Conservation (phyloP, 1,140 invertebrate species). For the Ceratina australensis region DNA sequence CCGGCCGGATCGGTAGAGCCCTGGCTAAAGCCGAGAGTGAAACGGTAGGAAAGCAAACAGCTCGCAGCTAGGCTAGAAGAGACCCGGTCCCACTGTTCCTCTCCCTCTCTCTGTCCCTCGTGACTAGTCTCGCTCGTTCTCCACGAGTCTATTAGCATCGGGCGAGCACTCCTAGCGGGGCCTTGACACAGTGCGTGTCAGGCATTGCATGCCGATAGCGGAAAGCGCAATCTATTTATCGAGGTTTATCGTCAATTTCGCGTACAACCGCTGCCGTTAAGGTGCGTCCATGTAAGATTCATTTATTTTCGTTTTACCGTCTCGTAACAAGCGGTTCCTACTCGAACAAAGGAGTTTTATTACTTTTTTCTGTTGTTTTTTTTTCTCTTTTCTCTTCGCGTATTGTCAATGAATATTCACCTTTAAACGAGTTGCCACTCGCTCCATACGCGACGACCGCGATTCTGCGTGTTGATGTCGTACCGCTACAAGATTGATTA, state of each 20-base stretch:
- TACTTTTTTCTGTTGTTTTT: too few species aligned
- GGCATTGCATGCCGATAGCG: conserved; percentile 76
- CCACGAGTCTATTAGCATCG: conserved; percentile 76
- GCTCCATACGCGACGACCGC: too few species aligned
- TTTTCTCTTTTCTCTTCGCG: too few species aligned
- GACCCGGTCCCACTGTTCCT: conserved; percentile 13
- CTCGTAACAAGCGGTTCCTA: too few species aligned
- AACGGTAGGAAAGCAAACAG: conserved; percentile 28
- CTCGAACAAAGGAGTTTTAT: too few species aligned
- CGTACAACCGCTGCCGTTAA: conserved; percentile 24
- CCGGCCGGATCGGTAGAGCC: conserved; percentile 13
- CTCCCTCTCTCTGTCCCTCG: conserved; percentile 23
- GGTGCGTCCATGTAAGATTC: neutral
- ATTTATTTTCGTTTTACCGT: too few species aligned
- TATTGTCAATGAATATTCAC: too few species aligned
- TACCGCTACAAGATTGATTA: too few species aligned
- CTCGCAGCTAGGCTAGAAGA: conserved; percentile 33
- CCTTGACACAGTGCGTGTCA: conserved; percentile 78
- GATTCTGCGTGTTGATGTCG: too few species aligned
- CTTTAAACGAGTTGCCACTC: too few species aligned
- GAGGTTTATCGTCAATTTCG: conserved; percentile 75
- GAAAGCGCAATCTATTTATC: conserved; percentile 79
- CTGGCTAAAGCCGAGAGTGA: conserved; percentile 40
- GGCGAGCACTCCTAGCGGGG: conserved; percentile 63
- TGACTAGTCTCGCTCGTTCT: conserved; percentile 27